Evolutionary conservation across 1,140 invertebrate genomes (phyloP).

Genomic region (Pogonomyrmex barbatus): DNA sequence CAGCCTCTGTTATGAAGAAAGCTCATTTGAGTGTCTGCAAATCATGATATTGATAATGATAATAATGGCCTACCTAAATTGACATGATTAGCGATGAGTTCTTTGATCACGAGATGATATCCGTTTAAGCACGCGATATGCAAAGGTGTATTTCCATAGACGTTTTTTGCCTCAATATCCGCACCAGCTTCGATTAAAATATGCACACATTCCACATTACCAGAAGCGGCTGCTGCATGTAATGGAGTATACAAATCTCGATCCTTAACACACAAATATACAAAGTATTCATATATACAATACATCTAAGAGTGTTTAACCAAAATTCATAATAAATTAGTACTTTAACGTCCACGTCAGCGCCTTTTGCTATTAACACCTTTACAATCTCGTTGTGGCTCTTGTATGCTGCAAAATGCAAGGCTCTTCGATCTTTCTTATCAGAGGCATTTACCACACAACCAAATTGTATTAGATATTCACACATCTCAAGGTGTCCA

Average conservation of each 20-base stretch:
- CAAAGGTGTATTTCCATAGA: conserved; percentile 88
- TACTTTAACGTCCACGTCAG: conserved; percentile 88
- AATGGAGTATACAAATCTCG: conserved; percentile 87
- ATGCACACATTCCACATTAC: conserved; percentile 86
- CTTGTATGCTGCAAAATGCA: conserved; percentile 88
- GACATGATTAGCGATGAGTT: conserved; percentile 79
- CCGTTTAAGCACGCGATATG: conserved; percentile 90
- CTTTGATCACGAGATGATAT: conserved; percentile 86
- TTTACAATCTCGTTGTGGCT: conserved; percentile 87
- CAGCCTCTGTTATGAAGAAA: conserved; percentile 75
- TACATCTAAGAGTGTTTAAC: neutral
- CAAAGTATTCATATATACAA: neutral
- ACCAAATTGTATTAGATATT: conserved; percentile 86
- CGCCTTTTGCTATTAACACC: conserved; percentile 85
- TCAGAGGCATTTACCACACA: conserved; percentile 89
- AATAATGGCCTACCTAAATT: conserved; percentile 67
- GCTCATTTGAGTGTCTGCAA: neutral
- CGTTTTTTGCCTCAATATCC: conserved; percentile 87
- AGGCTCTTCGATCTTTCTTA: conserved; percentile 87
- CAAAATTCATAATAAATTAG: conserved; percentile 68
- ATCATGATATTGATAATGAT: neutral
- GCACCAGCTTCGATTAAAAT: conserved; percentile 87
- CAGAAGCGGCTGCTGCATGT: conserved; percentile 89
- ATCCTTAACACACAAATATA: conserved; percentile 70
- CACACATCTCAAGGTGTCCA: conserved; percentile 87